These are phyloP conservation scores for Stratiomys singularior DNA, from an alignment of 2,888 invertebrate genomes.

Conservation along the genomic window DNA sequence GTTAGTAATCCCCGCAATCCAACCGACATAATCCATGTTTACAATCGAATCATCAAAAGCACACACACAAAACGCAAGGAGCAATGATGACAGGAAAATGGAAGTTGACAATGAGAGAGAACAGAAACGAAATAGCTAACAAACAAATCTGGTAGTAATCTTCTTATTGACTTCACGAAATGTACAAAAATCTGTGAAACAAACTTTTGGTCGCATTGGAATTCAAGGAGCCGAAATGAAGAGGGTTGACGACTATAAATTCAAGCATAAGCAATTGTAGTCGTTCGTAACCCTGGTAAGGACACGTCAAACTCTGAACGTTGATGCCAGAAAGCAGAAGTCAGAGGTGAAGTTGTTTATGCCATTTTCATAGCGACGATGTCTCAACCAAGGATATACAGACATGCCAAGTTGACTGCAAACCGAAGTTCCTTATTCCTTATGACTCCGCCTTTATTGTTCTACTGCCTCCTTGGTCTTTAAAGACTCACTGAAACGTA, in stretches of 20 bases:
- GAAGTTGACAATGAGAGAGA: background rate
- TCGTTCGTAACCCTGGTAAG: background rate
- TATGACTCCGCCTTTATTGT: background rate
- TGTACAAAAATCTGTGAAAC: constrained; percentile 43
- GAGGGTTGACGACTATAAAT: constrained; percentile 15
- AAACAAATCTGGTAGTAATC: constrained; percentile 43
- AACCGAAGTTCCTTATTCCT: constrained; percentile 20
- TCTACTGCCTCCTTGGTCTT: background rate
- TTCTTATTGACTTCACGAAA: constrained; percentile 44
- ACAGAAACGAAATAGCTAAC: constrained; percentile 35
- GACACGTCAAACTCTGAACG: background rate
- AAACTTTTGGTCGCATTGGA: constrained; percentile 19
- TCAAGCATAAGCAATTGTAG: background rate
- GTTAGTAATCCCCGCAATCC: constrained; percentile 36
- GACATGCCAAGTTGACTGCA: background rate
- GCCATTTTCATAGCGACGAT: constrained; percentile 11
- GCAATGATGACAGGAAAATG: background rate
- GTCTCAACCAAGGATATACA: background rate
- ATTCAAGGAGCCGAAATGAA: background rate
- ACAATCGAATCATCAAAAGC: constrained; percentile 43
- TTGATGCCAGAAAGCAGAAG: background rate
- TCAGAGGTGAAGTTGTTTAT: constrained; percentile 1
- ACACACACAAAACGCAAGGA: constrained; percentile 27
- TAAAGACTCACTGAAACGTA: background rate
- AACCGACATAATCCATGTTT: constrained; percentile 37